Conservation (phyloP, 2,888 invertebrate genomes). For the Pomacea canaliculata region DNA sequence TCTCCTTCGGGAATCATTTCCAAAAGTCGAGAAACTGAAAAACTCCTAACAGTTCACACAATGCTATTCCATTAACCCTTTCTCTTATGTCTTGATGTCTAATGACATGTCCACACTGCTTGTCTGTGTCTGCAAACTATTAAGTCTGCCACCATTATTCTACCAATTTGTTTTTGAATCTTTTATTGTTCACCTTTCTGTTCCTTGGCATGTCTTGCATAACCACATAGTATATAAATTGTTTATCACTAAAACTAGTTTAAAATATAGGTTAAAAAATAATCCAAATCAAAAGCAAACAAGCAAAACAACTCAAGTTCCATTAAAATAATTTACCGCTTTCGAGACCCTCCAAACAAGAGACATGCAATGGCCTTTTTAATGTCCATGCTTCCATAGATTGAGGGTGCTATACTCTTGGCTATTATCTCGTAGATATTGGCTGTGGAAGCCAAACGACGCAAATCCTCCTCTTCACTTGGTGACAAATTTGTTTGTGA, state of each 20-base stretch:
- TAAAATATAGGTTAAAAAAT: too few species aligned
- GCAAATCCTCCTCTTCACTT: slow-evolving; percentile 82
- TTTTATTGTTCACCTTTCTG: too few species aligned
- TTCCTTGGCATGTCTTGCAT: too few species aligned
- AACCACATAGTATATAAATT: too few species aligned
- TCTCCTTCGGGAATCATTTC: not conserved
- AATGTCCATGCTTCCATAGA: slow-evolving; percentile 92
- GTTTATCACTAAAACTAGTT: too few species aligned
- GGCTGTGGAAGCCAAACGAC: slow-evolving; percentile 85
- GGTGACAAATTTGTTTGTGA: slow-evolving; percentile 61
- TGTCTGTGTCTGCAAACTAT: too few species aligned
- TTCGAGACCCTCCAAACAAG: slow-evolving; percentile 87
- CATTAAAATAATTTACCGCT: slow-evolving; percentile 65
- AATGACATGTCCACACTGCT: too few species aligned
- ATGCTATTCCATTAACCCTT: not conserved
- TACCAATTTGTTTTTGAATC: too few species aligned
- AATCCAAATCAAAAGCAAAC: too few species aligned
- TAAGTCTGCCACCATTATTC: too few species aligned
- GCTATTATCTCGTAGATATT: slow-evolving; percentile 91
- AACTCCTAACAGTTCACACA: not conserved
- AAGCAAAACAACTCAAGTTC: not conserved
- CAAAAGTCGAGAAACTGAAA: not conserved
- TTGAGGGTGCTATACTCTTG: slow-evolving; percentile 94
- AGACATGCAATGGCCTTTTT: slow-evolving; percentile 97
- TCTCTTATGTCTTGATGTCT: not conserved